Conservation (phyloP, 2,113 vertebrate genomes). For the Hydropotes inermis region DNA sequence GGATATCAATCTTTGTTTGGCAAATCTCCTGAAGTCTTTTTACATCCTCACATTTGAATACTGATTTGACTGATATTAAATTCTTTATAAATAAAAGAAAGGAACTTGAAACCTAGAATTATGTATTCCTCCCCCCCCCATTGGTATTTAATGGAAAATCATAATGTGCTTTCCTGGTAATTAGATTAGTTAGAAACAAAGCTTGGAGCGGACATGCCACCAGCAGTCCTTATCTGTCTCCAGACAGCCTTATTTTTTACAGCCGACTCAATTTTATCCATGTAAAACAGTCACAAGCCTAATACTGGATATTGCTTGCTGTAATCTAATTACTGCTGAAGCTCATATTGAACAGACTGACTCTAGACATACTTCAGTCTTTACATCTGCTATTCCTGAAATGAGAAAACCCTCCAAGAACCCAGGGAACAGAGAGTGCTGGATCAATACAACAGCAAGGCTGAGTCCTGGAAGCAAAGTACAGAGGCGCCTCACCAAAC, state of each 20-base stretch:
- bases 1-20: background rate
- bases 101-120: background rate
- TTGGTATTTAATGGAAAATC: background rate
- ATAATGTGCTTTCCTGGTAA: background rate
- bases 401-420: background rate
- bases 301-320: background rate
- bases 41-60: background rate
- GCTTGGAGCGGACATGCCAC: background rate
- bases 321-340: slow-evolving; percentile 22
- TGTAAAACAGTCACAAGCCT: background rate
- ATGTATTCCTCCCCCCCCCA: background rate
- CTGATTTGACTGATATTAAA: background rate
- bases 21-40: background rate
- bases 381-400: background rate
- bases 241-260: background rate
- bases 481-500: background rate
- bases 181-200: background rate
- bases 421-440: background rate
- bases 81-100: background rate
- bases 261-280: slow-evolving; percentile 19
- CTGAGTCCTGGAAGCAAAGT: background rate
- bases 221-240: background rate
- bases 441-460: background rate
- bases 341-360: background rate
- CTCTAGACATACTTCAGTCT: background rate